Base-by-base conservation (phyloP, 1,140 invertebrate species). In the Drosophila ironensis region DNA sequence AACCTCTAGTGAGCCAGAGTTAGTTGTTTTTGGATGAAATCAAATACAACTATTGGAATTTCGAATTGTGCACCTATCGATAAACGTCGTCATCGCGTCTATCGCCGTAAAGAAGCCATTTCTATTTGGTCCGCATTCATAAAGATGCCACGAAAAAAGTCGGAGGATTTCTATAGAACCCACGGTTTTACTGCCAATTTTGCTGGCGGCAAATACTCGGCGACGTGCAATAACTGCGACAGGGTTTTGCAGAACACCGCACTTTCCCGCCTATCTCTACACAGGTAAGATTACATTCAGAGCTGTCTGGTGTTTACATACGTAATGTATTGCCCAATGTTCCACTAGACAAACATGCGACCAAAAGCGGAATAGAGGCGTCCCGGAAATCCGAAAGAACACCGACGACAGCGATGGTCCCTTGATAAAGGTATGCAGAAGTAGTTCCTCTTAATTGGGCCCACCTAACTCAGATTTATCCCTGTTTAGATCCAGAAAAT, bases 101-200 rank as follows among this genome's bases (percentile, higher is more conserved):
- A 50, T 28, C 14, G 52, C 25, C 42, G 56, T 60, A 57, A 28
- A 33, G 51, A 22, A 45, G 51, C 51, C 51, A 54, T 54, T 54
- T 24, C 41, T 11, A 2, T 16, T 24, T 33, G 19, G 35, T 2
- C n/a, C 17, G 12, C n/a, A 24, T 12, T 20, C 11, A 14, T n/a
- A 56, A 57, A 59, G 9, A 70, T 70, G 66, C 66, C 66, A 38
- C 52, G 66, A 19, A 70, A 70, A 6, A 70, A 69, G 25, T 50
- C 52, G 0, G 66, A 70, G n/a, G 28, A 38, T 7, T 70, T 70
- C 70, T 70, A 70, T 27, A 59, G 27, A 12, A 16, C n/a, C 8
- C 44, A 69, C 1, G 64, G 52, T 2, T 70, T 70, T 19, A 59
- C 53, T 7, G 24, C 66, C 14, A 50, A 57, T 12, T 45, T 20